Evolutionary conservation across 2,888 invertebrate species (phyloP).

Genomic region (Catonia carolina): DNA sequence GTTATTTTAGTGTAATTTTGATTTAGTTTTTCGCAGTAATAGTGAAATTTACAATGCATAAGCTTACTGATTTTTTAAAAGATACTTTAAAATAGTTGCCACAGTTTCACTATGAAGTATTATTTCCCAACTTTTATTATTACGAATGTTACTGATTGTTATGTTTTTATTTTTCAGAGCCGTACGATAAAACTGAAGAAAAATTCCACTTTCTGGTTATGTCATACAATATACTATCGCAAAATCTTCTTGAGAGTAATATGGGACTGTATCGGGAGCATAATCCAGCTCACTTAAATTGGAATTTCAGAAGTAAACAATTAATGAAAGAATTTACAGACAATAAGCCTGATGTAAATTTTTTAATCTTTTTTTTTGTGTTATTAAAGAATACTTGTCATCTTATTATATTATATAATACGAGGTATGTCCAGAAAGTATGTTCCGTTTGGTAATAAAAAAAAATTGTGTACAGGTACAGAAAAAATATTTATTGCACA

Average conservation of each 20-base stretch:
- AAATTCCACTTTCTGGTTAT: conserved; percentile 54
- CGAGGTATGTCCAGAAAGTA: no score
- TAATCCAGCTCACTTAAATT: conserved; percentile 52
- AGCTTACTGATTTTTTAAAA: no score
- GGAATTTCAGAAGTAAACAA: conserved; percentile 58
- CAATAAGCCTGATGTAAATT: conserved; percentile 54
- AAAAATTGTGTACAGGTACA: no score
- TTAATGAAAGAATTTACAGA: conserved; percentile 52
- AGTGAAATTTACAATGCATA: no score
- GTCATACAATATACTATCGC: conserved; percentile 85
- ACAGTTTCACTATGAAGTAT: no score
- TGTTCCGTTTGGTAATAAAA: no score
- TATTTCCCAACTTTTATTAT: no score
- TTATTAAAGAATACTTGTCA: conserved; percentile 10
- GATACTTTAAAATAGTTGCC: no score
- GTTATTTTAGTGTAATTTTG: no score
- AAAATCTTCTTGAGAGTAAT: conserved; percentile 68
- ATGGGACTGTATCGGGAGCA: conserved; percentile 62
- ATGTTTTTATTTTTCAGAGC: conserved; percentile 11
- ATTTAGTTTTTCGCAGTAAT: no score
- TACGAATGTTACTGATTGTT: no score
- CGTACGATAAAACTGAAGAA: background rate
- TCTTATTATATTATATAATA: conserved; percentile 21
- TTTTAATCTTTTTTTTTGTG: background rate
- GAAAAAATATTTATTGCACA: no score